A percentile compares a stretch with the other conserved stretches of the same genome.
phyloP scores from a whole-genome alignment of 30 jellyfish, hydroid and myxozoan genomes.

The Cassiopea xamachana region DNA sequence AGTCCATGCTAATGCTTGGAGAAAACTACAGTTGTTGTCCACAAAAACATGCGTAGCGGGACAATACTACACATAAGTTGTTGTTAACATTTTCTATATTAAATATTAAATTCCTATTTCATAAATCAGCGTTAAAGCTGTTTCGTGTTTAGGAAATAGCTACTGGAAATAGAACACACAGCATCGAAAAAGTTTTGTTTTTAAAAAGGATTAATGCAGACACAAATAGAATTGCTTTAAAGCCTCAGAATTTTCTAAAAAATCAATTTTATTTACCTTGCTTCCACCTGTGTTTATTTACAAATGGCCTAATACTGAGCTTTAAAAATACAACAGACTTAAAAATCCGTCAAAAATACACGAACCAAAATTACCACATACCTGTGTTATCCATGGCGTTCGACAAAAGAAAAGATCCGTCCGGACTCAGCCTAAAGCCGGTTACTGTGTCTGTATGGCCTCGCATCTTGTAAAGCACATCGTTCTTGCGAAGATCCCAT shows the following conservation, averaged over 20 bases:
- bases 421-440: slow-evolving; percentile 95
- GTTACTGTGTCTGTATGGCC: slow-evolving; percentile 95
- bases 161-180: too few species aligned
- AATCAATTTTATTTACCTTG: neutral
- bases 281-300: neutral
- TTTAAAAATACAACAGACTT: neutral
- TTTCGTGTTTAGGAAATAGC: too few species aligned
- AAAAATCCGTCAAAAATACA: neutral
- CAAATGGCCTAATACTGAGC: neutral
- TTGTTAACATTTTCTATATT: too few species aligned
- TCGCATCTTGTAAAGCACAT: slow-evolving; percentile 78
- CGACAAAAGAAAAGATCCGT: slow-evolving; percentile 92
- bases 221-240: neutral
- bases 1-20: too few species aligned
- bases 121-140: too few species aligned
- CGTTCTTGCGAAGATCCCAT: slow-evolving; percentile 95
- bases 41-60: too few species aligned
- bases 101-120: too few species aligned
- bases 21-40: too few species aligned
- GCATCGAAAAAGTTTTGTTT: too few species aligned
- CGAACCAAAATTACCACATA: neutral
- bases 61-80: too few species aligned
- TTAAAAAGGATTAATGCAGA: neutral
- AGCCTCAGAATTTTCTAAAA: neutral
- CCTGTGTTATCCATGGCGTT: slow-evolving; percentile 97